Evolutionary conservation across 2,888 invertebrate genomes (phyloP), one percentile per base, ranked within the genome.

Genomic region (Tenthredo mesomela): DNA sequence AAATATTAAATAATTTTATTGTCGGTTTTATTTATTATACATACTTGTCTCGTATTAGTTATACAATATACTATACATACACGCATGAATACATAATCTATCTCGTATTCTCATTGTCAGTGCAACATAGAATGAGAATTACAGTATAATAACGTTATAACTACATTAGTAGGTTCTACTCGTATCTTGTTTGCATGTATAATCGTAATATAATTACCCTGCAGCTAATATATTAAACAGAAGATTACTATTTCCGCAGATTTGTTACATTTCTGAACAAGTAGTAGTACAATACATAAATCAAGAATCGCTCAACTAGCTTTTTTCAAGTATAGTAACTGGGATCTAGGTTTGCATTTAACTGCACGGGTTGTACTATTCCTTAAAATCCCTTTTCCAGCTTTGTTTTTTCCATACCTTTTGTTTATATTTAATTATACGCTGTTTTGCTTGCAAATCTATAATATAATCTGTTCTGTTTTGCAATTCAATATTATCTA

Each of bases 1-100:
- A 84, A 82, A 84, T 15, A 40, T 58, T 84, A 15, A 37, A 25
- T 61, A 3, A 61, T 61, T 25, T 61, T 25, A 25, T 61, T 25
- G n/a, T 61, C 7, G 21, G 7, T 75, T 5, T 9, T 33, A 37
- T 77, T 12, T 43, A 73, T 12, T n/a, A 70, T 37, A 37, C n/a
- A 70, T 37, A 37, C n/a, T 37, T 40, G 25, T 73, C 40, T 40
- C 40, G 43, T 29, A 25, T 25, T 10, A 65, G 29, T 67, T 67
- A 4, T 47, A 4, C 15, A 47, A 29, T 29, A 29, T 2, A 29
- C 2, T 47, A 47, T 12, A 47, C 47, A 2, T 47, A 47, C 47
- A 47, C 47, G 47, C 47, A 18, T 67, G 15, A 67, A 33, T 67
- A 29, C 15, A 67, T 3, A 25, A 25, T 10, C 5, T 65, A 25